These are phyloP conservation scores for Trachythela sp. DNA, from an alignment of 64 coral and sea anemone species.

Conservation along the genomic window DNA sequence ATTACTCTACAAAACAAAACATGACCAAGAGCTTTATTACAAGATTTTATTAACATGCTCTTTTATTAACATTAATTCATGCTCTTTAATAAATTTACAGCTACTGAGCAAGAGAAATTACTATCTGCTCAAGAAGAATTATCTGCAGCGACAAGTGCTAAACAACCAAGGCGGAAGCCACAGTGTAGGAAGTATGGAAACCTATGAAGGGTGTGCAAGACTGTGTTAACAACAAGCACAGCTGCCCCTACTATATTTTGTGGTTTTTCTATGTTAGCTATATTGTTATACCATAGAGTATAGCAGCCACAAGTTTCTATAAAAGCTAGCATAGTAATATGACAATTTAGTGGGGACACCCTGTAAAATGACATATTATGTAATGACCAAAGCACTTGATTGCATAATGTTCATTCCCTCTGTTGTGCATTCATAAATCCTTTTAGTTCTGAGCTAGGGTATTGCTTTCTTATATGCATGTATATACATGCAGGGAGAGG, in stretches of 20 bases:
- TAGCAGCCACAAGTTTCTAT: no score
- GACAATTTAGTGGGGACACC: no score
- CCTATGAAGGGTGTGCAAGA: background rate
- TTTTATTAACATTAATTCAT: no score
- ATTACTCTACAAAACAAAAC: background rate
- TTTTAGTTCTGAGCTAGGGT: background rate
- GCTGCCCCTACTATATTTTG: background rate
- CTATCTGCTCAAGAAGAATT: background rate
- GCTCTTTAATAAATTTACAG: background rate
- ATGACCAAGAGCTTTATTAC: background rate
- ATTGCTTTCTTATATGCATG: background rate
- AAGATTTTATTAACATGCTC: no score
- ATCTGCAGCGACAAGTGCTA: background rate
- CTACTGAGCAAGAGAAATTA: background rate
- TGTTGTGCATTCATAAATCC: slow-evolving; percentile 4
- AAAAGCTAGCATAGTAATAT: no score
- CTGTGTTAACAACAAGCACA: background rate
- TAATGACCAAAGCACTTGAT: no score
- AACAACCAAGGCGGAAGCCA: background rate
- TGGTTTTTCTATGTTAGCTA: background rate
- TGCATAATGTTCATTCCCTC: background rate
- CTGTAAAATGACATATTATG: background rate
- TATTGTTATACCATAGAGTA: background rate
- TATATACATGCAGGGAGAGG: slow-evolving; percentile 18
- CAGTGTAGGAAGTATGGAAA: background rate